These are phyloP conservation scores for Euzophera pinguis DNA, from an alignment of 2,888 invertebrate genomes.

Conservation along the genomic window DNA sequence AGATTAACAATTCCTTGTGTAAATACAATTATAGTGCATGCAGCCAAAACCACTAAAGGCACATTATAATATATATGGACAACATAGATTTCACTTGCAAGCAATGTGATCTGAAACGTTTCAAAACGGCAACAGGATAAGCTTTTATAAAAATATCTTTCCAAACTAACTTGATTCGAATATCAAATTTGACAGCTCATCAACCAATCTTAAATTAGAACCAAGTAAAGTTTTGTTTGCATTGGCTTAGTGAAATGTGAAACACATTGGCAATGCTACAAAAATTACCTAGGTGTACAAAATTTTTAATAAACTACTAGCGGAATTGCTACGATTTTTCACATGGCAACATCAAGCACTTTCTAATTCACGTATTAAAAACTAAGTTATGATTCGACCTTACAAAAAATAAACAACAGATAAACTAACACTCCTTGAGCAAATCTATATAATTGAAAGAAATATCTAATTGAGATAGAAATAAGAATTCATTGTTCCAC, in stretches of 20 bases:
- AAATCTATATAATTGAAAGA: slow-evolving; percentile 28
- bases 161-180: too few species aligned
- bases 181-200: not conserved
- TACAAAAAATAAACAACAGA: slow-evolving; percentile 33
- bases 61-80: slow-evolving; percentile 32
- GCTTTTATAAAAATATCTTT: too few species aligned
- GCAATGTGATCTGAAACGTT: slow-evolving; percentile 37
- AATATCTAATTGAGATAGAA: slow-evolving; percentile 17
- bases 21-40: slow-evolving; percentile 43
- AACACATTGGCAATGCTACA: not conserved
- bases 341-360: slow-evolving; percentile 24
- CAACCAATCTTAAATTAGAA: not conserved
- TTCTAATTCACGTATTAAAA: slow-evolving; percentile 24
- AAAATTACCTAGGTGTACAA: not conserved
- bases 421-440: slow-evolving; percentile 63
- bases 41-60: slow-evolving; percentile 57
- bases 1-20: slow-evolving; percentile 51
- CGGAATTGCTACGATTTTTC: not conserved
- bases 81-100: slow-evolving; percentile 34
- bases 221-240: not conserved
- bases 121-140: slow-evolving; percentile 33
- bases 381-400: slow-evolving; percentile 26
- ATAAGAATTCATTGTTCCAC: slow-evolving; percentile 57
- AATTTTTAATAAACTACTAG: not conserved
- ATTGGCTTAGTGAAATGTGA: not conserved